Base-by-base conservation (phyloP, 2,888 invertebrate species). In the Heliconius ethilla region DNA sequence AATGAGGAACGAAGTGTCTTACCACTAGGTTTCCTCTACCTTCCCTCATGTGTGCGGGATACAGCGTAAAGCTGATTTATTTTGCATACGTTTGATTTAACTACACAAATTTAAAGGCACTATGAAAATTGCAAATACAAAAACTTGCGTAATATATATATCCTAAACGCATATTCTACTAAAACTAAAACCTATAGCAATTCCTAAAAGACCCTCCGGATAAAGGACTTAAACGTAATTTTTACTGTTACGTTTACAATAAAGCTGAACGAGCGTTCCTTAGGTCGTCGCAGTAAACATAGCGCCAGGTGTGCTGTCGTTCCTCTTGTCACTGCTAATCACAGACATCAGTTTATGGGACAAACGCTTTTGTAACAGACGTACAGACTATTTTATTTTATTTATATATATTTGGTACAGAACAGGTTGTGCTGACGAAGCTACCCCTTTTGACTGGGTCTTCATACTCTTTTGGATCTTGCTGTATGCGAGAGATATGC, bases 251-350 rank as follows among this genome's bases (percentile, higher is more conserved):
- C 72, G 33, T 37, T 25, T n/a, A 74, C 74, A 74, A 74, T 74
- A 74, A 74, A 74, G 74, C 27, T 65, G 74, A 74, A 74, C 74
- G 74, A 74, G 62, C 74, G 74, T 63, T 40, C 40, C 40, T 59
- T 37, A 73, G 40, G 74, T 69, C 69, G 25, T 67, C 67, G 67
- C 69, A 69, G 67, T 74, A 78, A 76, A 76, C 76, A 62, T 67
- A 70, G 78, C 73, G 73, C 73, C 78, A 78, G 78, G 73, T 78
- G 78, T 51, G 66, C 55, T 51, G 74, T 45, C 73, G 25, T 62
- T 33, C 73, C 75, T 76, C 78, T 76, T 78, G 78, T 78, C 78
- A 63, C 75, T 74, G 73, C 76, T 73, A 78, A 76, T 78, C 76
- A 74, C 76, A 69, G 74, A 25, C 63, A 63, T 65, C 74, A 74